Conservation (phyloP, 1,140 invertebrate genomes). For the Mylabris phalerata region DNA sequence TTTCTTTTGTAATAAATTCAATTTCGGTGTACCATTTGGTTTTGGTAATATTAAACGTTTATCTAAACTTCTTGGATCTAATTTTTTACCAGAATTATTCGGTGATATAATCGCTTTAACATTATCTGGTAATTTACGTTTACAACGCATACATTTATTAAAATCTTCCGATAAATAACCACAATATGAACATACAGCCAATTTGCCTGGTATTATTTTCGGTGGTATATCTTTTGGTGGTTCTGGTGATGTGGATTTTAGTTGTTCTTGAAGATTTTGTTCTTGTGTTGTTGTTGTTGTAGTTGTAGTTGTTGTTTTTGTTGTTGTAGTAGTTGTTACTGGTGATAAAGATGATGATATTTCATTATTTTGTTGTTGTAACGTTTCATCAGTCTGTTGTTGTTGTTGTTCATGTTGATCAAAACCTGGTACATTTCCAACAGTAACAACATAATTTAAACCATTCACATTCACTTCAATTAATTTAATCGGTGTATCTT, state of each 20-base stretch:
- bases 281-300: no score
- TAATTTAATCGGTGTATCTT: slow-evolving; percentile 59
- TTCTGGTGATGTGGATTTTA: slow-evolving; percentile 30
- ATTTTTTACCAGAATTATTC: slow-evolving; percentile 9
- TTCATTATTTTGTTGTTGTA: neutral
- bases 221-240: slow-evolving; percentile 44
- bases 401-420: neutral
- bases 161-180: slow-evolving; percentile 66
- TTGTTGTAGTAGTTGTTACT: no score
- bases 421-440: slow-evolving; percentile 42
- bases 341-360: no score
- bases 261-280: neutral
- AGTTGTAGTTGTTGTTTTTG: no score
- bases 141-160: slow-evolving; percentile 61
- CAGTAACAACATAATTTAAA: slow-evolving; percentile 69
- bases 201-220: slow-evolving; percentile 57
- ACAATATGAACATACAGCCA: slow-evolving; percentile 64
- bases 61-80: slow-evolving; percentile 11
- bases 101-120: slow-evolving; percentile 44
- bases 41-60: slow-evolving; percentile 8
- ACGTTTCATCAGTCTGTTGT: neutral
- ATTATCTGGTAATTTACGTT: slow-evolving; percentile 47
- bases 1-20: slow-evolving; percentile 20
- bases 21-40: slow-evolving; percentile 7
- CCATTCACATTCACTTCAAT: slow-evolving; percentile 60